These are phyloP conservation scores for Bothrops alternatus DNA, from an alignment of 2,797 vertebrate species.

Conservation along the genomic window DNA sequence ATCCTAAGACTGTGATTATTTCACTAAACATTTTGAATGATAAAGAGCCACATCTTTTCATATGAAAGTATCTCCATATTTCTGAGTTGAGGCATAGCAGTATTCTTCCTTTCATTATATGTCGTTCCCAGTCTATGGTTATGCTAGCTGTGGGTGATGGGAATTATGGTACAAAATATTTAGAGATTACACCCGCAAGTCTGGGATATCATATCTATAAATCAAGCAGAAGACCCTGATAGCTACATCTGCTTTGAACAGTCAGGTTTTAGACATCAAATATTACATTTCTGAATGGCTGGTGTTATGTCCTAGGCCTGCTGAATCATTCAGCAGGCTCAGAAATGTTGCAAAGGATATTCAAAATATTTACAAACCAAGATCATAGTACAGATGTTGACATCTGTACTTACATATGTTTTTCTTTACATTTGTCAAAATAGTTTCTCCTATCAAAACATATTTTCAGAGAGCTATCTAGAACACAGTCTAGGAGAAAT, in stretches of 20 bases:
- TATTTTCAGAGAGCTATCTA: not conserved
- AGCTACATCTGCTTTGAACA: not conserved
- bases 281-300: not conserved
- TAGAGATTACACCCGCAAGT: not conserved
- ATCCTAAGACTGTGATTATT: not conserved
- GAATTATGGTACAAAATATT: not conserved
- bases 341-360: not conserved
- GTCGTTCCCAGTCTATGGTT: not conserved
- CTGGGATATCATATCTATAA: not conserved
- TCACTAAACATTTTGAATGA: slow-evolving; percentile 14
- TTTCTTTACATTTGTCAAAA: not conserved
- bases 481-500: not conserved
- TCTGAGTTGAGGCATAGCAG: not conserved
- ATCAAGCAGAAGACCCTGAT: not conserved
- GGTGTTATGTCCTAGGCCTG: not conserved
- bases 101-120: not conserved
- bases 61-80: not conserved
- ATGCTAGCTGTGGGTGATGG: not conserved
- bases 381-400: not conserved
- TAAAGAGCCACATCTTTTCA: not conserved
- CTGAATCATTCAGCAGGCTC: too few relatives aligned
- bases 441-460: not conserved
- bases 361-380: not conserved
- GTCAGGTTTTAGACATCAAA: not conserved
- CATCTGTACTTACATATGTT: not conserved